phyloP scores from a whole-genome alignment of 2,888 invertebrate species.

The Cantharis nigra region DNA sequence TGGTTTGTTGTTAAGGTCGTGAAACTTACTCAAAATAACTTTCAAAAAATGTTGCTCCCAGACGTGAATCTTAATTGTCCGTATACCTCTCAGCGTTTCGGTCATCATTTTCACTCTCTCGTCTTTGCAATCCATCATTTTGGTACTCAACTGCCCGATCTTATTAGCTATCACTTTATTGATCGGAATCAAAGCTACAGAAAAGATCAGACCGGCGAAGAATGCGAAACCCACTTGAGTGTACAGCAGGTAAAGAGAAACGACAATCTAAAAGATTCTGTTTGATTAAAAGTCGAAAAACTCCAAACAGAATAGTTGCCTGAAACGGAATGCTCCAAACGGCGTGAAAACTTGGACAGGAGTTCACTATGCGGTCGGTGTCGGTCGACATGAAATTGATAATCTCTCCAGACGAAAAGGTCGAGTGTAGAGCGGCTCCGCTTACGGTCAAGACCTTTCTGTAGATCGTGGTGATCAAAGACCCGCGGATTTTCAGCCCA shows the following conservation, averaged over 20 bases:
- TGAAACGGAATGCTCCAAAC: constrained; percentile 96
- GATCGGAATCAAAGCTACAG: constrained; percentile 86
- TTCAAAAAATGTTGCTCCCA: constrained; percentile 90
- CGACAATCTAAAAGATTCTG: constrained; percentile 64
- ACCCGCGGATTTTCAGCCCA: constrained; percentile 84
- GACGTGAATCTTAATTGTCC: constrained; percentile 87
- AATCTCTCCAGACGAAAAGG: constrained; percentile 79
- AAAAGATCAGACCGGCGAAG: constrained; percentile 86
- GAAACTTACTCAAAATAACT: constrained; percentile 66
- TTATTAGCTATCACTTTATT: constrained; percentile 88
- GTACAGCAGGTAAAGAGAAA: constrained; percentile 83
- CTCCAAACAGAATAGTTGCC: constrained; percentile 68
- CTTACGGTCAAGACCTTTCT: constrained; percentile 65
- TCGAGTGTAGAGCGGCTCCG: constrained; percentile 48
- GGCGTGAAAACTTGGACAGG: constrained; percentile 94
- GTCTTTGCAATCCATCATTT: constrained; percentile 92
- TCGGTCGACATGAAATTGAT: constrained; percentile 97
- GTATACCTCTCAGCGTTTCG: constrained; percentile 86
- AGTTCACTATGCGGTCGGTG: constrained; percentile 92
- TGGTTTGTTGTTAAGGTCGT: neutral
- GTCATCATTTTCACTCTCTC: constrained; percentile 82
- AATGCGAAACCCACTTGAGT: constrained; percentile 90
- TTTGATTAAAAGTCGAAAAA: constrained; percentile 53
- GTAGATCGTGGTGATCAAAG: constrained; percentile 83
- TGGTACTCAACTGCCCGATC: constrained; percentile 82